Evolutionary conservation across 2,888 invertebrate genomes (phyloP).

Genomic region (Elysia crispata): DNA sequence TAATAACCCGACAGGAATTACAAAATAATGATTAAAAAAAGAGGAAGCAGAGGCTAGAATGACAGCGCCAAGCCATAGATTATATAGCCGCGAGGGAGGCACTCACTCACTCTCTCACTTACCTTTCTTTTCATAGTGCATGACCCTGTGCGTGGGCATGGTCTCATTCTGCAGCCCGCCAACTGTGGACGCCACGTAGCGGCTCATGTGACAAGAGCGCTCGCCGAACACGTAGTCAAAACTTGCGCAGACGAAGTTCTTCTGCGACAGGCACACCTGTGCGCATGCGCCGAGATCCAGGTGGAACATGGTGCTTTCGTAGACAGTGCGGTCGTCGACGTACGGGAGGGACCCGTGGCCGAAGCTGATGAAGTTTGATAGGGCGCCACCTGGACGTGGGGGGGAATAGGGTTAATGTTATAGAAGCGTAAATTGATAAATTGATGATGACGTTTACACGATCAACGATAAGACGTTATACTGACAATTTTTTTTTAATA

Average conservation of each 20-base stretch:
- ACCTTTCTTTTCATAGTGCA: slow-evolving; percentile 75
- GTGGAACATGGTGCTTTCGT: slow-evolving; percentile 69
- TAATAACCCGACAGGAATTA: too few species aligned
- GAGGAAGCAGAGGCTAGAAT: too few species aligned
- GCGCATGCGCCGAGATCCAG: slow-evolving; percentile 72
- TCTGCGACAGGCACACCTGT: slow-evolving; percentile 71
- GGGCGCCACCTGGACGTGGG: slow-evolving; percentile 66
- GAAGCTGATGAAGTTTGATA: slow-evolving; percentile 72
- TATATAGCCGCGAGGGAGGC: too few species aligned
- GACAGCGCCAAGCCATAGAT: too few species aligned
- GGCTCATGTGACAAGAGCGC: slow-evolving; percentile 71
- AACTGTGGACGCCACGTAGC: slow-evolving; percentile 71
- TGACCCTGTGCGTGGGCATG: slow-evolving; percentile 59
- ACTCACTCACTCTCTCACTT: slow-evolving; percentile 46
- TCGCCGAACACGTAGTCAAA: slow-evolving; percentile 72
- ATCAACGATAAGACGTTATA: too few species aligned
- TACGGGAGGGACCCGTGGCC: slow-evolving; percentile 69
- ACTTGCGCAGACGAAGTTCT: slow-evolving; percentile 69
- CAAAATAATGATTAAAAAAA: too few species aligned
- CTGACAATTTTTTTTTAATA: too few species aligned
- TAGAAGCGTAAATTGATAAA: neutral
- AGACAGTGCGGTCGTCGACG: slow-evolving; percentile 67
- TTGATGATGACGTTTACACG: neutral
- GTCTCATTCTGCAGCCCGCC: slow-evolving; percentile 65
- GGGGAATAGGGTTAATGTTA: too few species aligned